Evolutionary conservation across 1,140 invertebrate genomes (phyloP).

Genomic region (Solenopsis invicta): DNA sequence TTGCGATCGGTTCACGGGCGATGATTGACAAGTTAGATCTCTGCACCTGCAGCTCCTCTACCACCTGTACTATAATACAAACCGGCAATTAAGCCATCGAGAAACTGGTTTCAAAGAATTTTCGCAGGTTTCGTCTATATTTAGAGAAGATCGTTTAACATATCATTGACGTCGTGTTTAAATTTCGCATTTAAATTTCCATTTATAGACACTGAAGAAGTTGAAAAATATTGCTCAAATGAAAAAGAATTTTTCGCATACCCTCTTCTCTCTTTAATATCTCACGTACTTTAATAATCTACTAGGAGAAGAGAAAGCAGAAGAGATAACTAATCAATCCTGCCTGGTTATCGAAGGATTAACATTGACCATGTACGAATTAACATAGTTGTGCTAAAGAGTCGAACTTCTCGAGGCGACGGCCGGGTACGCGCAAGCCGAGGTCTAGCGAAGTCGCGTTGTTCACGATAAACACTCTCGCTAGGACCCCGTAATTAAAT

Average conservation of each 20-base stretch:
- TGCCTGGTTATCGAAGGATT: conserved; percentile 37
- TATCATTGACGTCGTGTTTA: background rate
- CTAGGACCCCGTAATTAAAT: conserved; percentile 80
- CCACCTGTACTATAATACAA: background rate
- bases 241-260: background rate
- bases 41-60: background rate
- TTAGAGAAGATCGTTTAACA: conserved; percentile 24
- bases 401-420: conserved; percentile 1
- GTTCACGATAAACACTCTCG: background rate
- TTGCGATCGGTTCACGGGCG: background rate
- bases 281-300: background rate
- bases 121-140: conserved; percentile 38
- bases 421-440: background rate
- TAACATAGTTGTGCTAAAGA: conserved; percentile 34
- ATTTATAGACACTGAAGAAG: background rate
- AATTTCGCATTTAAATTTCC: background rate
- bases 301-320: background rate
- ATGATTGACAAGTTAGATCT: conserved; percentile 56
- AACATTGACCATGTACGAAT: conserved; percentile 14
- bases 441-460: conserved; percentile 45
- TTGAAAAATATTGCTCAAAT: background rate
- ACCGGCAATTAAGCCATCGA: conserved; percentile 51
- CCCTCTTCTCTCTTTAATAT: background rate
- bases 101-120: conserved; percentile 52
- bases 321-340: conserved; percentile 13